Evolutionary conservation across 2,113 vertebrate species (phyloP).

Genomic region (Dendropsophus ebraccatus): DNA sequence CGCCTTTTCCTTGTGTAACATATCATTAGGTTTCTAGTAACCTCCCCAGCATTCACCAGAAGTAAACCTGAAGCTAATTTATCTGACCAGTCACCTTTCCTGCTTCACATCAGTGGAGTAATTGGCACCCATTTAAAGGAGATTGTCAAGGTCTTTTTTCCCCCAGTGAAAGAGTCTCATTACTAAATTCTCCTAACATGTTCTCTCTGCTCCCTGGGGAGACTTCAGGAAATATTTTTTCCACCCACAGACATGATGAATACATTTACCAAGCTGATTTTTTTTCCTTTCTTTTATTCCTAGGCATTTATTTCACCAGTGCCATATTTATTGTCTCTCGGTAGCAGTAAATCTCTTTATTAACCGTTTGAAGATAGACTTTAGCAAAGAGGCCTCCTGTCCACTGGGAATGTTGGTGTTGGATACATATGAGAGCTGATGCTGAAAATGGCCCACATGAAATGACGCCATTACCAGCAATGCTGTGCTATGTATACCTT

Average conservation of each 20-base stretch:
- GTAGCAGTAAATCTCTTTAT: constrained; percentile 49
- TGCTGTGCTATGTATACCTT: constrained; percentile 44
- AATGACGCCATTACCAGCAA: constrained; percentile 27
- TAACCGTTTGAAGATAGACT: constrained; percentile 52
- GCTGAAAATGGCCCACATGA: constrained; percentile 29
- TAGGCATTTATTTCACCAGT: constrained; percentile 55
- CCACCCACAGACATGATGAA: constrained; percentile 54
- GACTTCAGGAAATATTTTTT: constrained; percentile 58
- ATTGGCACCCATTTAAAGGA: constrained; percentile 70
- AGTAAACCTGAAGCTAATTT: constrained; percentile 70
- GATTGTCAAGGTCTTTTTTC: constrained; percentile 66
- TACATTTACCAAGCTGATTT: constrained; percentile 41
- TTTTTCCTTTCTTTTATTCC: constrained; percentile 57
- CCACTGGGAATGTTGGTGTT: constrained; percentile 34
- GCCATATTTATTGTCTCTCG: constrained; percentile 51
- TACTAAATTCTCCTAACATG: constrained; percentile 64
- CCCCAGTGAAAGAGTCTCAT: constrained; percentile 61
- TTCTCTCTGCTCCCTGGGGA: constrained; percentile 62
- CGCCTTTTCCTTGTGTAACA: constrained; percentile 46
- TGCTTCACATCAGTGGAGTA: constrained; percentile 66
- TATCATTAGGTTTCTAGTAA: constrained; percentile 48
- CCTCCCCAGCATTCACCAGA: constrained; percentile 61
- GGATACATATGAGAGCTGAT: constrained; percentile 13
- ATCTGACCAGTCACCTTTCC: constrained; percentile 67
- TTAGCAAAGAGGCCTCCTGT: not conserved